These are phyloP conservation scores for Gallinago paraguaiae DNA, from an alignment of 2,113 vertebrate genomes.

Conservation along the genomic window DNA sequence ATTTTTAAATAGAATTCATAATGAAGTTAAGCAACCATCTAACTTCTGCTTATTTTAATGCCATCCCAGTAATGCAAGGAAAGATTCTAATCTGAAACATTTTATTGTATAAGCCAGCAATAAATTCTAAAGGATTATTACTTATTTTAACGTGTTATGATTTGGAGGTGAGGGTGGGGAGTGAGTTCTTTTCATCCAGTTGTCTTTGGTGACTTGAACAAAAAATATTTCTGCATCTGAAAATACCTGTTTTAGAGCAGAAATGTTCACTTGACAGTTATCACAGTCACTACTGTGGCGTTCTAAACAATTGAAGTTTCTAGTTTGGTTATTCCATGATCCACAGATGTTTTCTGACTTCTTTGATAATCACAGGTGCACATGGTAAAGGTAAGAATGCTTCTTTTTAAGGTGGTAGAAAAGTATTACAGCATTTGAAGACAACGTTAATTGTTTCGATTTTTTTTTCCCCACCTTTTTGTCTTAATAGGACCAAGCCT, in stretches of 20 bases:
- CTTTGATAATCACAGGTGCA: background rate
- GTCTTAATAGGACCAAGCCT: conserved; percentile 89
- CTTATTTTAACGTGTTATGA: background rate
- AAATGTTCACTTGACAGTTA: rapidly evolving
- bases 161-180: background rate
- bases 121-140: background rate
- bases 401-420: background rate
- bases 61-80: background rate
- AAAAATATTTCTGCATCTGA: background rate
- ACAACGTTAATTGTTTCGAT: background rate
- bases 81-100: background rate
- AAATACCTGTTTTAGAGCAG: background rate
- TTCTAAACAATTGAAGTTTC: background rate
- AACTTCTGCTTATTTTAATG: background rate
- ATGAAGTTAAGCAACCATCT: background rate
- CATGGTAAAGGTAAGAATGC: background rate
- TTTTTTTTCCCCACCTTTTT: background rate
- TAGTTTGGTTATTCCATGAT: background rate
- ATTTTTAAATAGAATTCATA: background rate
- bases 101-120: background rate
- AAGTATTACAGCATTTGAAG: background rate
- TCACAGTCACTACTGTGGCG: background rate
- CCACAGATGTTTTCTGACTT: background rate
- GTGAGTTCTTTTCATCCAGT: background rate
- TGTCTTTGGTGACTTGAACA: background rate